Base-by-base conservation (phyloP, 2,797 vertebrate species). In the Etheostoma nigrum region DNA sequence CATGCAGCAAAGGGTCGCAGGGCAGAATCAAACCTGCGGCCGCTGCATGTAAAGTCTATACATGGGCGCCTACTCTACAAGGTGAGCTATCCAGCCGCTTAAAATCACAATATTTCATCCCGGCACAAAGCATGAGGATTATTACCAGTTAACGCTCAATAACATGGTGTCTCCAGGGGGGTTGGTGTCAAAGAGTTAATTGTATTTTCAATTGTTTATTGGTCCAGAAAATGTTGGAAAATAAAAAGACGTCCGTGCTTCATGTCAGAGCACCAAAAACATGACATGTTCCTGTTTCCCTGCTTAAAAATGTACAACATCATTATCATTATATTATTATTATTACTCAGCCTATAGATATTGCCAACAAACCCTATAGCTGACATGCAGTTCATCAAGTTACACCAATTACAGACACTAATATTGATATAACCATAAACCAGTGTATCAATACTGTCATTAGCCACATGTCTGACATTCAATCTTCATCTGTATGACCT, bases 361-460 rank as follows among this genome's bases (percentile, higher is more conserved):
- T 73, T 71, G 11, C 65, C 53, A 64, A 49, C 69, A 81, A 60
- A 76, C 64, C 70, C 58, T 85, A 10, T 33, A 66, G 79, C 53
- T 80, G 68, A 81, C 67, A 66, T 5, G 1, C 27, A 64, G 66
- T 76, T 53, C 67, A 70, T 83, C 64, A 76, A 68, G 80, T 85
- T 84, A 67, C 58, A 85, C 72, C 83, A 88, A 89, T 85, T 90
- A 81, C 74, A 81, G 65, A 74, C 83, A 66, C 36, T 4, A 23
- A 78, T 86, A 91, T 85, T 83, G 81, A 88, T 86, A 76, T 55
- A 84, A 57, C 75, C 63, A 83, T 91, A 47, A 79, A 66, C 52
- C 54, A 57, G 48, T 70, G 67, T 84, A 86, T 91, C 85, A 86
- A 76, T 88, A 86, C 42, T 78, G 27, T 52, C 78, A 72, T 77